Evolutionary conservation across 2,888 invertebrate species (phyloP), one percentile per base, ranked within the genome.

Genomic region (Caenorhabditis sp.): DNA sequence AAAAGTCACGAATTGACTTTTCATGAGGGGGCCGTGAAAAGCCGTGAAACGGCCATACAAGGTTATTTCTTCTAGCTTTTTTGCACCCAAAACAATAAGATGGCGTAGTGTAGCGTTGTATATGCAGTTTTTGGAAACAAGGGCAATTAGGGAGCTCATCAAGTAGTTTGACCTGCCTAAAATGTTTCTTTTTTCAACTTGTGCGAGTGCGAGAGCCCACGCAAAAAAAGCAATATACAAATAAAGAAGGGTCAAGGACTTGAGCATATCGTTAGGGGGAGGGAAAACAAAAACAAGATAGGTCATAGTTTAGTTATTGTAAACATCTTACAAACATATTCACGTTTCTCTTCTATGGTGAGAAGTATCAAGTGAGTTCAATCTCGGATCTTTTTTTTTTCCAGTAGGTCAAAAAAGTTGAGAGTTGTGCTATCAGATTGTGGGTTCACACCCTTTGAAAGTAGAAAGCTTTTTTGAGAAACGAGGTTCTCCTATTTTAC

Each of bases 101-200:
- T 79, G 79, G 44, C 28, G 49, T 61, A 31, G 79, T 26, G 54
- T 70, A 70, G 70, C 24, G 26, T 49, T 49, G 49, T 49, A 22
- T 77, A 61, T 63, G 59, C 56, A 47, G 70, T 70, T 79, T 77
- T 79, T 54, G 38, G 56, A 70, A 70, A 79, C 70, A 70, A 79
- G 51, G 70, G 79, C 70, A 79, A 79, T 79, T 79, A 70, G 70
- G 64, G 28, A 64, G 64, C 64, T 70, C 79, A 79, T 79, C 79
- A 70, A 79, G 70, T 70, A 54, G 79, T 70, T 70, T 79, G 70
- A 79, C 77, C 26, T 54, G 26, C 26, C 44, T 70, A 70, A 64
- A 56, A 64, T 79, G 79, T 79, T 79, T 70, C 70, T 24, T 70
- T 59, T 63, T 69, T 54, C 54, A 1, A 26, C 66, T 54, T 38